phyloP scores from a whole-genome alignment of 64 coral and sea anemone species.

The Actinia equina region DNA sequence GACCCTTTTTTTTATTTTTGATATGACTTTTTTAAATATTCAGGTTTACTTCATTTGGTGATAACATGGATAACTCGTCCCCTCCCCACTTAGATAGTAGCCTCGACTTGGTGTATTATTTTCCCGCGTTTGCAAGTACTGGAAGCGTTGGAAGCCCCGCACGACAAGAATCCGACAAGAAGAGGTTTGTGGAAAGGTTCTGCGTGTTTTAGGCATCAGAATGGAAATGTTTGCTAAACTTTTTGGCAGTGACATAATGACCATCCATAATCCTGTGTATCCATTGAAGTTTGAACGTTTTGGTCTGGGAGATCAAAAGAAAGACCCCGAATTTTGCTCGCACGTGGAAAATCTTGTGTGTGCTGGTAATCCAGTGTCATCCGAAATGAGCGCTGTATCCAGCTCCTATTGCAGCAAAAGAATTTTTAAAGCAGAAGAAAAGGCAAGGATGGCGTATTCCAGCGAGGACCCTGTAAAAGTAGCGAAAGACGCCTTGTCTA shows the following conservation, averaged over 20 bases:
- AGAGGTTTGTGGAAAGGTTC: no score
- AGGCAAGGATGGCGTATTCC: constrained; percentile 63
- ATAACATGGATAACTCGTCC: neutral
- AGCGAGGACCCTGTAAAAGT: constrained; percentile 36
- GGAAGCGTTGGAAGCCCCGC: neutral
- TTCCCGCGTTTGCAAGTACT: constrained; percentile 30
- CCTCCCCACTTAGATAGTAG: neutral
- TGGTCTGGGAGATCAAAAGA: constrained; percentile 34
- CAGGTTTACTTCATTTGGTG: no score
- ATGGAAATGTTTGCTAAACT: constrained; percentile 36
- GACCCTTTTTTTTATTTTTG: no score
- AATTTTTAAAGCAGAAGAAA: constrained; percentile 66
- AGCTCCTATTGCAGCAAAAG: constrained; percentile 32
- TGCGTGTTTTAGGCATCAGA: neutral
- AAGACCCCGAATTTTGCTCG: constrained; percentile 60
- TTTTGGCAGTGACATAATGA: constrained; percentile 52
- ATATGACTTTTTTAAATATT: no score
- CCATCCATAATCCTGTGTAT: constrained; percentile 71
- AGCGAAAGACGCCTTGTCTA: constrained; percentile 44
- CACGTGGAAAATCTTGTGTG: constrained; percentile 8
- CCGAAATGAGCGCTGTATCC: constrained; percentile 33
- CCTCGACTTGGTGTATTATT: neutral
- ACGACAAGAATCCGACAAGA: no score
- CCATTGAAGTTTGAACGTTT: constrained; percentile 82
- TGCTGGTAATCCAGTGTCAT: constrained; percentile 30